Evolutionary conservation across 1,140 invertebrate species (phyloP).

Genomic region (Drosophila subpulchrella): DNA sequence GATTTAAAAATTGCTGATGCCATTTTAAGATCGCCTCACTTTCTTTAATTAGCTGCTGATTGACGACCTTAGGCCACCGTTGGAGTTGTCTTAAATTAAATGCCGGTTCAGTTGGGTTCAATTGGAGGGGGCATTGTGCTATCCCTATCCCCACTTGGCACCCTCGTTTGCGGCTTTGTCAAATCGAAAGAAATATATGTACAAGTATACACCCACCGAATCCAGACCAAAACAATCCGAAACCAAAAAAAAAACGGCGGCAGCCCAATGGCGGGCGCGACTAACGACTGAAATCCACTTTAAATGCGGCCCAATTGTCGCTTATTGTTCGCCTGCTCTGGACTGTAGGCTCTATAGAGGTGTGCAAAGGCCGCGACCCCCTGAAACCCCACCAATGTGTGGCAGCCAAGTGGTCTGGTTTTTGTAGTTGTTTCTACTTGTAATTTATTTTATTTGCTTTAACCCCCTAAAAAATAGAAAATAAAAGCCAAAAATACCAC

Average conservation of each 20-base stretch:
- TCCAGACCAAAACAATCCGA: conserved; percentile 20
- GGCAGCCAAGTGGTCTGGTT: conserved; percentile 23
- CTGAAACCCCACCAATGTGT: conserved; percentile 2
- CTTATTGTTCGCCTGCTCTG: conserved; percentile 28
- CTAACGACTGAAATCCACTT: conserved; percentile 50
- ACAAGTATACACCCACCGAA: conserved; percentile 16
- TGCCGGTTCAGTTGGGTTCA: conserved; percentile 17
- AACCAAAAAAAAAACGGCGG: conserved; percentile 7
- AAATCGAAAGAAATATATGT: conserved; percentile 4
- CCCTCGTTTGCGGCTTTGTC: conserved; percentile 31
- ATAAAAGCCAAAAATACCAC: conserved; percentile 32
- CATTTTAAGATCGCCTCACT: background rate
- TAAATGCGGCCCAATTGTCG: conserved; percentile 47
- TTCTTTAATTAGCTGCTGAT: conserved; percentile 20
- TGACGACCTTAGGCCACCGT: conserved; percentile 10
- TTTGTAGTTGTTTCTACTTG: conserved; percentile 36
- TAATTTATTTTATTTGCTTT: conserved; percentile 62
- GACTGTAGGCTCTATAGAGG: background rate
- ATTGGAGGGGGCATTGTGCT: conserved; percentile 13
- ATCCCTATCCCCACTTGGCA: conserved; percentile 10
- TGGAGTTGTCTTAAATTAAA: conserved; percentile 8
- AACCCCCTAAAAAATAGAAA: conserved; percentile 17
- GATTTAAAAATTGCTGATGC: background rate
- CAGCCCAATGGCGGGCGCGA: conserved; percentile 35
- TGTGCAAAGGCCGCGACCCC: conserved; percentile 12